Evolutionary conservation across 2,797 vertebrate genomes (phyloP).

Genomic region (Trachops cirrhosus): DNA sequence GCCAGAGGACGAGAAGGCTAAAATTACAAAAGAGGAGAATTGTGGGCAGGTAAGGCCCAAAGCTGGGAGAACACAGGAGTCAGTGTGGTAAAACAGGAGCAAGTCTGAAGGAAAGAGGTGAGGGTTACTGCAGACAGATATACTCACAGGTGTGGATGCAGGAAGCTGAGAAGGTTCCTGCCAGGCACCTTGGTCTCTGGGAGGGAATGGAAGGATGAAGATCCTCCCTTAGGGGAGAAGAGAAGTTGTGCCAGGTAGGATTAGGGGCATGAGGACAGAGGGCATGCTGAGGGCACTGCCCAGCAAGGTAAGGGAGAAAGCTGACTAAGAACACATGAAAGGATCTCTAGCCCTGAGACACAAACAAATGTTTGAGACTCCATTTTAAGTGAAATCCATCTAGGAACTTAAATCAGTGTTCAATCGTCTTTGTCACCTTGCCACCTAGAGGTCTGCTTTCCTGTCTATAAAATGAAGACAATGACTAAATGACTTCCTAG

Average conservation of each 20-base stretch:
- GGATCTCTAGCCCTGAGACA: not conserved
- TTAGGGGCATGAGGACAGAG: not conserved
- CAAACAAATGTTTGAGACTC: not conserved
- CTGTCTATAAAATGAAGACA: not conserved
- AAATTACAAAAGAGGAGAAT: not conserved
- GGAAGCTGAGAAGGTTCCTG: not conserved
- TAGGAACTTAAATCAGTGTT: not conserved
- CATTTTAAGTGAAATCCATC: not conserved
- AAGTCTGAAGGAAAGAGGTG: not conserved
- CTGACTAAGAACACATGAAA: not conserved
- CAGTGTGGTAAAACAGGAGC: not conserved
- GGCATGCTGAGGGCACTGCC: not conserved
- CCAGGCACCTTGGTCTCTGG: not conserved
- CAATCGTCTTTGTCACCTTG: not conserved
- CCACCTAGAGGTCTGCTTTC: not conserved
- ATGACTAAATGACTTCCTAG: not conserved
- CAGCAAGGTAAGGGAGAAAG: not conserved
- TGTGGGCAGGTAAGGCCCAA: not conserved
- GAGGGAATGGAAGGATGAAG: not conserved
- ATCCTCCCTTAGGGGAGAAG: not conserved
- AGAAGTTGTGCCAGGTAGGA: not conserved
- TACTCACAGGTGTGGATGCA: not conserved
- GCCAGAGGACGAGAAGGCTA: not conserved
- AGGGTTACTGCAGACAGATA: not conserved
- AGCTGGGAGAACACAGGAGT: not conserved